Evolutionary conservation across 2,113 vertebrate species (phyloP).

Genomic region (Atherinomorus stipes): DNA sequence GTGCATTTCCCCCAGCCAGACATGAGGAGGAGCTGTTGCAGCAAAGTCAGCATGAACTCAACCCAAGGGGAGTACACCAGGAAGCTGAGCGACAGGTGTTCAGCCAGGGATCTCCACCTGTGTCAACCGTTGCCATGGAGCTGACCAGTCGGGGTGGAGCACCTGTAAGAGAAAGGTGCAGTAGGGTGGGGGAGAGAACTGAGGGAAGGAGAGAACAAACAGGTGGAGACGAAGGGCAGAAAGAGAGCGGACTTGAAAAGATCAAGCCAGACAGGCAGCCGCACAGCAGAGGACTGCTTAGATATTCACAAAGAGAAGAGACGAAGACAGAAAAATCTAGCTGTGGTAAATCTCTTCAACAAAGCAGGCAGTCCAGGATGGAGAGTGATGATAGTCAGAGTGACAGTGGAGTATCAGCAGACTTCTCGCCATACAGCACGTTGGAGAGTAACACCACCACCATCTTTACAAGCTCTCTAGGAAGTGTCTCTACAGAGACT

Average conservation of each 20-base stretch:
- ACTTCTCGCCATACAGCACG: constrained; percentile 68
- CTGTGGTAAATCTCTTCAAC: constrained; percentile 22
- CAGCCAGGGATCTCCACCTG: constrained; percentile 73
- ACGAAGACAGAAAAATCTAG: not conserved
- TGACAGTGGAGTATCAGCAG: constrained; percentile 74
- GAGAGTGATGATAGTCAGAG: constrained; percentile 74
- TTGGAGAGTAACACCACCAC: constrained; percentile 36
- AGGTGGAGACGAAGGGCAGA: constrained; percentile 63
- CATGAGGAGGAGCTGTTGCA: constrained; percentile 73
- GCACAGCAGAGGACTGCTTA: constrained; percentile 13
- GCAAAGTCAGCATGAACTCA: constrained; percentile 25
- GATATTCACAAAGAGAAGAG: constrained; percentile 25
- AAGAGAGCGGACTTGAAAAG: constrained; percentile 38
- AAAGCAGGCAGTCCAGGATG: constrained; percentile 64
- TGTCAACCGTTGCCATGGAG: constrained; percentile 76
- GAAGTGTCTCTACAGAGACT: constrained; percentile 79
- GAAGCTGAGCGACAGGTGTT: constrained; percentile 82
- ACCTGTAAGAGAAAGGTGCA: constrained; percentile 58
- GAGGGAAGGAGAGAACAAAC: constrained; percentile 64
- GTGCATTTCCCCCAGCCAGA: constrained; percentile 25
- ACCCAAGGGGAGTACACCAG: constrained; percentile 65
- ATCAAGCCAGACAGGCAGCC: constrained; percentile 26
- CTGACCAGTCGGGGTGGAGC: constrained; percentile 66
- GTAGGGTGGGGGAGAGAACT: constrained; percentile 56
- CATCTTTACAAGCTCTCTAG: not conserved